Percentiles rank a stretch among this genome's conserved stretches.
phyloP scores from a whole-genome alignment of 1,140 invertebrate genomes.

The Luehdorfia chinensis region DNA sequence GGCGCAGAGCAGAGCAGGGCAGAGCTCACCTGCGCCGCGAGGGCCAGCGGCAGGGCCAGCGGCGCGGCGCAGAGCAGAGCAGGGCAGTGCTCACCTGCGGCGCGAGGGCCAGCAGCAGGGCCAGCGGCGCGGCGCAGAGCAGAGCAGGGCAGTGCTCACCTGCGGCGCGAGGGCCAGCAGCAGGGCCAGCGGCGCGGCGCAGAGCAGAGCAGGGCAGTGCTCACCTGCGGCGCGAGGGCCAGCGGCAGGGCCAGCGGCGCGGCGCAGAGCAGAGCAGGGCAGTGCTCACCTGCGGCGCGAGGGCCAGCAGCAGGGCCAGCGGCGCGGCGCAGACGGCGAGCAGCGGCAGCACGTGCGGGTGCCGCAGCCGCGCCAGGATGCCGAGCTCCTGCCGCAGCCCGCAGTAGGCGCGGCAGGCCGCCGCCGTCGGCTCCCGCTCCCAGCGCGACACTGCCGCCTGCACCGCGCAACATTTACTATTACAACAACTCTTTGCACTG shows the following conservation, averaged over 20 bases:
- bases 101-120: constrained; percentile 93
- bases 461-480: not conserved
- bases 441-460: constrained; percentile 90
- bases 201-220: too few relatives aligned
- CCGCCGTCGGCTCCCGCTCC: constrained; percentile 93
- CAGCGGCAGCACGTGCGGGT: constrained; percentile 95
- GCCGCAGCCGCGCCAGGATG: constrained; percentile 90
- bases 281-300: constrained; percentile 89
- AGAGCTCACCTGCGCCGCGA: constrained; percentile 89
- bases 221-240: constrained; percentile 87
- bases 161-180: constrained; percentile 93
- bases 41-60: constrained; percentile 92
- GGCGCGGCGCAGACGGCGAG: constrained; percentile 93
- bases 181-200: constrained; percentile 91
- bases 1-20: too few relatives aligned
- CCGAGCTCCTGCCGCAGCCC: constrained; percentile 95
- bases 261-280: too few relatives aligned
- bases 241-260: constrained; percentile 93
- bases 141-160: too few relatives aligned
- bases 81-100: constrained; percentile 79
- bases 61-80: constrained; percentile 93
- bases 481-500: too few relatives aligned
- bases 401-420: constrained; percentile 96
- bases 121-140: constrained; percentile 91
- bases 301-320: constrained; percentile 92